A percentile compares a stretch with the other conserved stretches of the same genome.
Evolutionary conservation across 2,888 invertebrate species (phyloP).

Genomic region (Furcula furcula): DNA sequence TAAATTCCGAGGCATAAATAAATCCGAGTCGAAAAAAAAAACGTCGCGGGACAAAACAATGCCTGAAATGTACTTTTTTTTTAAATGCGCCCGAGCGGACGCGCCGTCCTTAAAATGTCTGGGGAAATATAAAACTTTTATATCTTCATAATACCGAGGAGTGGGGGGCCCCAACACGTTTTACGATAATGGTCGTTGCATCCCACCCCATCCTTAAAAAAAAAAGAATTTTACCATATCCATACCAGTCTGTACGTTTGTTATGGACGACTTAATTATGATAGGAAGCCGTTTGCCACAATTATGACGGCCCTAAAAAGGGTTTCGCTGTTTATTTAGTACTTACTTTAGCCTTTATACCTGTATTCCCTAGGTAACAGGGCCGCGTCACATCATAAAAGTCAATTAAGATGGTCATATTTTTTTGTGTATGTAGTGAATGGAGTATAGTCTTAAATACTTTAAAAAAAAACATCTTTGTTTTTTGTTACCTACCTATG

Average conservation of each 20-base stretch:
- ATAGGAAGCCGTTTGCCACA: not conserved
- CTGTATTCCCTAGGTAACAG: too few species aligned
- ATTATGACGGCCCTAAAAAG: not conserved
- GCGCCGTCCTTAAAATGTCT: slow-evolving; percentile 6
- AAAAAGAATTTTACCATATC: not conserved
- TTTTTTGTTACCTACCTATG: too few species aligned
- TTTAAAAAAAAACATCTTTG: too few species aligned
- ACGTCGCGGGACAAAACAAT: slow-evolving; percentile 14
- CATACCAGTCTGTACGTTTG: not conserved
- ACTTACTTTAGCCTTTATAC: too few species aligned
- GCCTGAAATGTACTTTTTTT: slow-evolving; percentile 11
- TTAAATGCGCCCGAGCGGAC: slow-evolving; percentile 1
- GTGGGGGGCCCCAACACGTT: not conserved
- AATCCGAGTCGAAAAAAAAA: slow-evolving; percentile 18
- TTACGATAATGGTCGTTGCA: slow-evolving; percentile 2
- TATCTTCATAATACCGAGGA: slow-evolving; percentile 2
- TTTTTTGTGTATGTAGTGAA: too few species aligned
- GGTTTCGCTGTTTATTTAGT: not conserved
- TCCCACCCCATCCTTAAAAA: not conserved
- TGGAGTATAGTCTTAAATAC: too few species aligned
- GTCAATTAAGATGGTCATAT: too few species aligned
- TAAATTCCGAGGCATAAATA: slow-evolving; percentile 25
- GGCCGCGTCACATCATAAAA: too few species aligned
- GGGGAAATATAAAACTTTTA: slow-evolving; percentile 6
- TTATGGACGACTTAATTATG: not conserved